phyloP scores from a whole-genome alignment of 1,140 invertebrate genomes.

The Drosophila triauraria region DNA sequence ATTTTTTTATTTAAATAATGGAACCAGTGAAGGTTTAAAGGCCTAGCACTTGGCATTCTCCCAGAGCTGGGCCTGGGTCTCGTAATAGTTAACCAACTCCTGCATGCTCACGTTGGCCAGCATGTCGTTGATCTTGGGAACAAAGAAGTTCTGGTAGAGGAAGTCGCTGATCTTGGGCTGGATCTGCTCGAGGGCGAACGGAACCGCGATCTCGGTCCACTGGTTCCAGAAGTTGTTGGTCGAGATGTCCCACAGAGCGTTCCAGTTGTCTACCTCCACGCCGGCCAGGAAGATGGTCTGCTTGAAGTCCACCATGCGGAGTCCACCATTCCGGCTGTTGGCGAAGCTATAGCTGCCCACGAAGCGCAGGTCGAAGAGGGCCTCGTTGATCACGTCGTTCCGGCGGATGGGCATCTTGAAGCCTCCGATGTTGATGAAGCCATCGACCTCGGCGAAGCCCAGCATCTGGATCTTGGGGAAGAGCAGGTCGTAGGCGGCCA shows the following conservation, averaged over 20 bases:
- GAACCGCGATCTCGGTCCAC: slow-evolving; percentile 1
- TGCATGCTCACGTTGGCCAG: slow-evolving; percentile 41
- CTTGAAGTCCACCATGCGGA: slow-evolving; percentile 50
- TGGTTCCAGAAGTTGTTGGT: slow-evolving; percentile 60
- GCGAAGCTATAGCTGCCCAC: slow-evolving; percentile 58
- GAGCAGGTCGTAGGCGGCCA: slow-evolving; percentile 52
- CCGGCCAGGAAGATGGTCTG: slow-evolving; percentile 58
- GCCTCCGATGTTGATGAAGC: slow-evolving; percentile 40
- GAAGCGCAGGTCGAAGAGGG: slow-evolving; percentile 58
- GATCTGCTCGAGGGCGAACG: slow-evolving; percentile 40
- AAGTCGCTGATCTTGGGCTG: slow-evolving; percentile 36
- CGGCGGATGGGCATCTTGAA: slow-evolving; percentile 35
- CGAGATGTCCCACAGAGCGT: slow-evolving; percentile 58
- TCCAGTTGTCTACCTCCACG: slow-evolving; percentile 61
- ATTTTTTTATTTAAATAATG: not conserved
- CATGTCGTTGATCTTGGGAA: slow-evolving; percentile 43
- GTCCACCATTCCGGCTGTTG: slow-evolving; percentile 38
- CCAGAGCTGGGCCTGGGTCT: slow-evolving; percentile 13
- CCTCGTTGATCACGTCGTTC: slow-evolving; percentile 57
- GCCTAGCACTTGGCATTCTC: slow-evolving; percentile 24
- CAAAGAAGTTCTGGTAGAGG: slow-evolving; percentile 27
- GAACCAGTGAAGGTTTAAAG: not conserved
- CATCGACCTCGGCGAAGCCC: slow-evolving; percentile 51
- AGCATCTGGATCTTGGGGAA: slow-evolving; percentile 58
- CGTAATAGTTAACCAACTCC: slow-evolving; percentile 36